Evolutionary conservation across 2,797 vertebrate species (phyloP).

Genomic region (Harpagifer antarcticus): DNA sequence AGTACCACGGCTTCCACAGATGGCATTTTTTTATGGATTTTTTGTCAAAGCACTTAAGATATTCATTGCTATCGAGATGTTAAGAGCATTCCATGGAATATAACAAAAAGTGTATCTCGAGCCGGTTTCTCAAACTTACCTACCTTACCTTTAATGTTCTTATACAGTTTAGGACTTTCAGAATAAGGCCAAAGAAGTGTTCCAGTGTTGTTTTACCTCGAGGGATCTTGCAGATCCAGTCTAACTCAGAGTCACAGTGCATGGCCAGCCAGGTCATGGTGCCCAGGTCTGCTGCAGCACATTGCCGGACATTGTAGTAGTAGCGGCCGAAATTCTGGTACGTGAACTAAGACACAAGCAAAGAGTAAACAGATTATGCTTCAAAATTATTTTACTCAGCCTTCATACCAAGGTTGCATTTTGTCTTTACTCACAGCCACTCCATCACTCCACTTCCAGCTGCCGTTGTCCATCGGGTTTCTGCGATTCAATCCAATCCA

Average conservation of each 20-base stretch:
- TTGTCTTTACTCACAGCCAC: slow-evolving; percentile 87
- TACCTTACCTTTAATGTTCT: background rate
- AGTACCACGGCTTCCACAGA: no score
- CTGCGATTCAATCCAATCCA: slow-evolving; percentile 96
- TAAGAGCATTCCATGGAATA: no score
- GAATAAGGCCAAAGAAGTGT: background rate
- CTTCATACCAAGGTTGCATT: background rate
- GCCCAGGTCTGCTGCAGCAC: slow-evolving; percentile 90
- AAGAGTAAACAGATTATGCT: slow-evolving; percentile 3
- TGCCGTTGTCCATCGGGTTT: slow-evolving; percentile 87
- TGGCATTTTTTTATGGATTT: no score
- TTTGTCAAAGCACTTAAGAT: no score
- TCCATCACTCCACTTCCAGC: slow-evolving; percentile 96
- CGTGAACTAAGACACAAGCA: slow-evolving; percentile 82
- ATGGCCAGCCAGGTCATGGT: slow-evolving; percentile 95
- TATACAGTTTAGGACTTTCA: background rate
- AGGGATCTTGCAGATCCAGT: slow-evolving; percentile 98
- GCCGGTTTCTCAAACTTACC: no score
- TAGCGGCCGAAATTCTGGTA: slow-evolving; percentile 96
- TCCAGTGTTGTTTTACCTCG: slow-evolving; percentile 84
- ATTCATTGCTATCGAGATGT: no score
- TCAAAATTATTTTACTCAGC: background rate
- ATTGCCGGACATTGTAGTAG: slow-evolving; percentile 89
- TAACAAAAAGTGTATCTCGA: no score
- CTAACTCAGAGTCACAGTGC: slow-evolving; percentile 92